Evolutionary conservation across 2,888 invertebrate genomes (phyloP).

Genomic region (Microctonus brassicae): DNA sequence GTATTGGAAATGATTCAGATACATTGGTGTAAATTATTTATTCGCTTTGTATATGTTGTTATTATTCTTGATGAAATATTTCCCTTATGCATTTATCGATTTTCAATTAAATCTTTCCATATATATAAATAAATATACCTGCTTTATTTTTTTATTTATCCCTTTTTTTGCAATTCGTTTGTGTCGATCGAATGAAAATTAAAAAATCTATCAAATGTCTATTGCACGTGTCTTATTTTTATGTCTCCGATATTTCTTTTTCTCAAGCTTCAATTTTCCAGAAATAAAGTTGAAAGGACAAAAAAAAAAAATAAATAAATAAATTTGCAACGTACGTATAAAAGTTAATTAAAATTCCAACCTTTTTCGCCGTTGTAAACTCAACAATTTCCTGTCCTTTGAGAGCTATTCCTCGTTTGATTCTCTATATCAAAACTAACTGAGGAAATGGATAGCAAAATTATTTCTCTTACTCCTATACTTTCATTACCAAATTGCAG

Average conservation of each 20-base stretch:
- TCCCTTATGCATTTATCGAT: background rate
- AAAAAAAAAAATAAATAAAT: background rate
- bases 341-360: background rate
- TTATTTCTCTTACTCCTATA: background rate
- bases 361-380: background rate
- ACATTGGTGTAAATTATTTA: slow-evolving; percentile 34
- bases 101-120: background rate
- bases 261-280: background rate
- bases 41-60: background rate
- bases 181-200: background rate
- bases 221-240: background rate
- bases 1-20: slow-evolving; percentile 36
- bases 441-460: background rate
- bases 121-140: slow-evolving; percentile 1
- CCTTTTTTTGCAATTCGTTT: background rate
- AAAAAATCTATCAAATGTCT: background rate
- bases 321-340: background rate
- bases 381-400: background rate
- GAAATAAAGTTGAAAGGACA: background rate
- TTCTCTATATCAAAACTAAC: background rate
- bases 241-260: background rate
- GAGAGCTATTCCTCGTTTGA: background rate
- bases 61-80: background rate
- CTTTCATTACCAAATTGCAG: background rate
- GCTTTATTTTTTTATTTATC: background rate